phyloP scores from a whole-genome alignment of 2,888 invertebrate genomes.

The Lycia hirtaria region DNA sequence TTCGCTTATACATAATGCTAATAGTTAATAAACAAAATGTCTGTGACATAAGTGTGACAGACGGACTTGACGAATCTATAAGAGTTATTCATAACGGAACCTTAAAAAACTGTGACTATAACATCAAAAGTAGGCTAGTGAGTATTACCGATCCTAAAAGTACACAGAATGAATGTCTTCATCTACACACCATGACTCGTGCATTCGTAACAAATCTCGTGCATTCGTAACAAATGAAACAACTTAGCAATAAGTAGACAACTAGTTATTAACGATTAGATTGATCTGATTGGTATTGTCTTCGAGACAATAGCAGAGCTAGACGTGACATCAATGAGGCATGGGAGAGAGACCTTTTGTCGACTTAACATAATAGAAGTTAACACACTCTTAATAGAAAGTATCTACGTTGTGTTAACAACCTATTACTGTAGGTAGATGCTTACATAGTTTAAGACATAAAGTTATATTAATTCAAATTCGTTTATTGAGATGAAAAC shows the following conservation, averaged over 20 bases:
- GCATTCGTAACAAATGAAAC: slow-evolving; percentile 44
- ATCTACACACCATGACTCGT: slow-evolving; percentile 11
- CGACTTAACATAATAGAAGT: slow-evolving; percentile 39
- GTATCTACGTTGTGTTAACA: slow-evolving; percentile 30
- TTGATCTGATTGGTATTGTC: slow-evolving; percentile 54
- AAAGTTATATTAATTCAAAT: no score
- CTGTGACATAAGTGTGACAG: no score
- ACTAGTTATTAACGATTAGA: slow-evolving; percentile 53
- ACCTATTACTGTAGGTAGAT: slow-evolving; percentile 5
- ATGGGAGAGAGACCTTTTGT: slow-evolving; percentile 48
- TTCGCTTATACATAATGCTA: no score
- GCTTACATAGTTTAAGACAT: not conserved
- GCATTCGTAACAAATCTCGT: slow-evolving; percentile 39
- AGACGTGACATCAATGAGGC: slow-evolving; percentile 44
- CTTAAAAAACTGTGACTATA: no score
- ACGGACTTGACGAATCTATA: no score
- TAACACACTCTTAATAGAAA: slow-evolving; percentile 44
- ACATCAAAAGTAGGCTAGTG: no score
- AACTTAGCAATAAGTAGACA: slow-evolving; percentile 46
- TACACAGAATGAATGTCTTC: slow-evolving; percentile 13
- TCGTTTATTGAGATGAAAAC: no score
- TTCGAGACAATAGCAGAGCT: slow-evolving; percentile 46
- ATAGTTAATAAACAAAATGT: no score
- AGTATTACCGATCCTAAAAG: no score
- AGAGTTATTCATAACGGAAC: no score